These are phyloP conservation scores for Ceratina calcarata DNA, from an alignment of 1,140 invertebrate species.

Conservation along the genomic window DNA sequence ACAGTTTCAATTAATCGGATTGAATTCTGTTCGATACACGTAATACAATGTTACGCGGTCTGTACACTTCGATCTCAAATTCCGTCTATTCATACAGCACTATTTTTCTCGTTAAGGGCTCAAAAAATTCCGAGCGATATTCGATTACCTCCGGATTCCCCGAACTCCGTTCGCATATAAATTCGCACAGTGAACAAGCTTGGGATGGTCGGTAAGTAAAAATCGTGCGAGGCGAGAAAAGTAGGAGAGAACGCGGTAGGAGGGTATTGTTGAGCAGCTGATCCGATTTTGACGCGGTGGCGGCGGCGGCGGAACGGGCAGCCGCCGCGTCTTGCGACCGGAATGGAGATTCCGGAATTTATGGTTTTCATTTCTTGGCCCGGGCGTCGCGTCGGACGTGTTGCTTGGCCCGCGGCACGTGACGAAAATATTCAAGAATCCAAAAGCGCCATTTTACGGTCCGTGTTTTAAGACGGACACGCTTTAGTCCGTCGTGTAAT, in stretches of 20 bases:
- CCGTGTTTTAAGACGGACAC: constrained; percentile 32
- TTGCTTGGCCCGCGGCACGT: constrained; percentile 52
- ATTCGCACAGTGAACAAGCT: not conserved
- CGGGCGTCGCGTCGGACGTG: constrained; percentile 46
- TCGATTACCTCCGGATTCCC: not conserved
- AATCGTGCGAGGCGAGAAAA: not conserved
- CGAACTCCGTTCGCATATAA: not conserved
- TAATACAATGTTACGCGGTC: no score
- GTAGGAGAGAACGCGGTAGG: not conserved
- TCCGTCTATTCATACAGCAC: no score
- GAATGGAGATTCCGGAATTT: constrained; percentile 61
- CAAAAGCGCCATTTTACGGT: constrained; percentile 36
- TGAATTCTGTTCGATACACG: no score
- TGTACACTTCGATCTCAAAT: no score
- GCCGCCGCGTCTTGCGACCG: not conserved
- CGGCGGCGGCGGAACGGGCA: not conserved
- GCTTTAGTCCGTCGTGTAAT: constrained; percentile 32
- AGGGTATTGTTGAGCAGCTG: constrained; percentile 3
- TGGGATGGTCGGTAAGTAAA: not conserved
- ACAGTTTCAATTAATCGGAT: no score
- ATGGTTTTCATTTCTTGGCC: constrained; percentile 68
- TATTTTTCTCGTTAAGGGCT: constrained; percentile 4
- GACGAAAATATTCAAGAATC: constrained; percentile 60
- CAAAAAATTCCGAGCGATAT: not conserved
- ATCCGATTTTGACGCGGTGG: constrained; percentile 62